A percentile compares a stretch with the other conserved stretches of the same genome.
phyloP scores from a whole-genome alignment of 1,140 invertebrate genomes.

The Nautilus pompilius region DNA sequence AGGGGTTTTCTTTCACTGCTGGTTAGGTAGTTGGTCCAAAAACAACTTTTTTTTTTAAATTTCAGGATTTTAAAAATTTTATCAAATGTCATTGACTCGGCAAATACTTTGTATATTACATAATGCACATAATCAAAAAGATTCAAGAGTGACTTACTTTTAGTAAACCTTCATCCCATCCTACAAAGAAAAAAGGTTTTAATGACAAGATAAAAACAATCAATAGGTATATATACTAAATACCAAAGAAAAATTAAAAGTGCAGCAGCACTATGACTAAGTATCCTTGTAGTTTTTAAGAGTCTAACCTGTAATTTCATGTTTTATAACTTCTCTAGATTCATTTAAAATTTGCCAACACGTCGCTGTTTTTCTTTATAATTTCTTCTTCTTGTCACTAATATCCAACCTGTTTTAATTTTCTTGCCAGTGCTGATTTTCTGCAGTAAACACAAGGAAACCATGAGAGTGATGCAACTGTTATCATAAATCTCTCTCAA shows the following conservation, averaged over 20 bases:
- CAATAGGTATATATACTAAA: neutral
- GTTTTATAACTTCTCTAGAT: neutral
- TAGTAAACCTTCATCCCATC: conserved; percentile 36
- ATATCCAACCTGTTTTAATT: no score
- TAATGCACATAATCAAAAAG: conserved; percentile 6
- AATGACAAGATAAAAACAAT: neutral
- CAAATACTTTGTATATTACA: conserved; percentile 2
- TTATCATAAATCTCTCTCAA: no score
- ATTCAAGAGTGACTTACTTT: conserved; percentile 21
- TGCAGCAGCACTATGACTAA: neutral
- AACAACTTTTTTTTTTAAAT: neutral
- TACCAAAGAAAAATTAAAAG: neutral
- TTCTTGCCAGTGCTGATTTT: no score
- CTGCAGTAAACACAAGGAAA: no score
- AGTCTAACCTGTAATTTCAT: neutral
- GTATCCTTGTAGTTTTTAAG: neutral
- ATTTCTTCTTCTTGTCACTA: no score
- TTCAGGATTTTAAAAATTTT: neutral
- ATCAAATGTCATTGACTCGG: neutral
- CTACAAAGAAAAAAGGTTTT: conserved; percentile 28
- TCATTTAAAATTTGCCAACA: neutral
- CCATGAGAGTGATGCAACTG: no score
- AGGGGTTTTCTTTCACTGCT: neutral
- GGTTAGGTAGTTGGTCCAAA: neutral
- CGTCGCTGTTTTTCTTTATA: neutral